phyloP scores from a whole-genome alignment of 2,888 invertebrate species.

The Yponomeuta plumbellus region DNA sequence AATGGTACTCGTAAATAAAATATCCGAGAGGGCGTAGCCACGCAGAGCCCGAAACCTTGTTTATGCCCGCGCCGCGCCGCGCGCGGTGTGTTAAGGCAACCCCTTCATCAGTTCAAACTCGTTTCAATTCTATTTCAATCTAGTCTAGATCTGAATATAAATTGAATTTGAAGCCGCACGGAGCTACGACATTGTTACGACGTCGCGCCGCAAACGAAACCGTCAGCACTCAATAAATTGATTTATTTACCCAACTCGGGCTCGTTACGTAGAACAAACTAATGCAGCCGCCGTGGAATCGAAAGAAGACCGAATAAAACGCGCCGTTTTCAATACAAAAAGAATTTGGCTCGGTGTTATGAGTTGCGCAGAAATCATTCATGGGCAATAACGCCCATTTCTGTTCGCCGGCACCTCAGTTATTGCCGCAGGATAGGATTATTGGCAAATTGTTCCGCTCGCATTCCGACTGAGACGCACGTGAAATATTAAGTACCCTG shows the following conservation, averaged over 20 bases:
- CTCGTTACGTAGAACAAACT: conserved; percentile 17
- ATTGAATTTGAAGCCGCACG: conserved; percentile 55
- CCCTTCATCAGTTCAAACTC: conserved; percentile 46
- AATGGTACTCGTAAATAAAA: not conserved
- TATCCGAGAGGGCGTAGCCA: not conserved
- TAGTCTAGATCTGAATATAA: conserved; percentile 51
- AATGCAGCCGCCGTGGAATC: not conserved
- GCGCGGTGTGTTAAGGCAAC: not conserved
- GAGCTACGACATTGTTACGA: conserved; percentile 17
- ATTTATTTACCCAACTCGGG: conserved; percentile 46
- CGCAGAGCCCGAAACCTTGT: not conserved
- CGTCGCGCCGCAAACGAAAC: not conserved
- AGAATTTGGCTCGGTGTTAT: conserved; percentile 39
- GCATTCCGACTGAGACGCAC: conserved; percentile 61
- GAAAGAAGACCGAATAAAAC: conserved; percentile 32
- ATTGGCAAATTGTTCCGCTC: conserved; percentile 73
- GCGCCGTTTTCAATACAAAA: conserved; percentile 42
- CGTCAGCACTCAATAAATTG: conserved; percentile 44
- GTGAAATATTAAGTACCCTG: conserved; percentile 64
- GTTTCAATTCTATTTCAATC: conserved; percentile 54
- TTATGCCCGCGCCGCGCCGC: not conserved
- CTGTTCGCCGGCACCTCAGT: conserved; percentile 61
- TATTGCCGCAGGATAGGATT: conserved; percentile 68
- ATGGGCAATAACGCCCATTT: conserved; percentile 66
- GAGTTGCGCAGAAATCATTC: conserved; percentile 52